These are phyloP conservation scores for Enteromius trimaculatus DNA, from an alignment of 2,797 vertebrate species.

Conservation along the genomic window DNA sequence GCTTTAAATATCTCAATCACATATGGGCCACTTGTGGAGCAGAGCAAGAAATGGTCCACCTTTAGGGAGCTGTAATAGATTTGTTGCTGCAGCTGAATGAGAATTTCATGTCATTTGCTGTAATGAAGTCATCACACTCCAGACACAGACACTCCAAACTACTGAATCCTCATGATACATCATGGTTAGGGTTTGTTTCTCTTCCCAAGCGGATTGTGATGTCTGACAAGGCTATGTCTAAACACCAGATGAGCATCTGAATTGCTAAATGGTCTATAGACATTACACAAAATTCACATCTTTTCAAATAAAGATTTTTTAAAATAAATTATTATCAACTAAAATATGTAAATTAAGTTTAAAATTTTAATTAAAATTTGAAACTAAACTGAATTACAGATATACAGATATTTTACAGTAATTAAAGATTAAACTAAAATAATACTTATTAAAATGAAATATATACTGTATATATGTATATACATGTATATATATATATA, in stretches of 20 bases:
- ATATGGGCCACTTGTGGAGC: constrained; percentile 60
- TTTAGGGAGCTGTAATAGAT: constrained; percentile 66
- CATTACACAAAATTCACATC: background rate
- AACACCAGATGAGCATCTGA: constrained; percentile 15
- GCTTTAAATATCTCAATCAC: constrained; percentile 63
- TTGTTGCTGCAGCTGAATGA: constrained; percentile 69
- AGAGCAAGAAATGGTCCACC: constrained; percentile 58
- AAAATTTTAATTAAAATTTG: too few species aligned
- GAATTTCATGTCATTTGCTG: constrained; percentile 65
- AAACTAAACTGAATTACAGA: background rate
- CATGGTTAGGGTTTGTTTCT: constrained; percentile 61
- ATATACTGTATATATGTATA: too few species aligned
- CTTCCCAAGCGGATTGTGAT: background rate
- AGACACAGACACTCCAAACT: constrained; percentile 62
- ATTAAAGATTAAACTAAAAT: background rate
- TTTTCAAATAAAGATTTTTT: background rate
- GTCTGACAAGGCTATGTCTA: constrained; percentile 10
- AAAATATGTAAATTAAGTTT: background rate
- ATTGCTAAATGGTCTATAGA: background rate
- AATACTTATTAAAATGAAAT: too few species aligned
- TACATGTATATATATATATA: too few species aligned
- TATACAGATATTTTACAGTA: background rate
- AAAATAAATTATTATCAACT: background rate
- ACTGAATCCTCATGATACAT: constrained; percentile 67
- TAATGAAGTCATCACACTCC: constrained; percentile 62